Percentiles rank a stretch among this genome's conserved stretches.
Evolutionary conservation across 30 jellyfish, hydroid and myxozoan species (phyloP).

Genomic region (Cassiopea andromeda): DNA sequence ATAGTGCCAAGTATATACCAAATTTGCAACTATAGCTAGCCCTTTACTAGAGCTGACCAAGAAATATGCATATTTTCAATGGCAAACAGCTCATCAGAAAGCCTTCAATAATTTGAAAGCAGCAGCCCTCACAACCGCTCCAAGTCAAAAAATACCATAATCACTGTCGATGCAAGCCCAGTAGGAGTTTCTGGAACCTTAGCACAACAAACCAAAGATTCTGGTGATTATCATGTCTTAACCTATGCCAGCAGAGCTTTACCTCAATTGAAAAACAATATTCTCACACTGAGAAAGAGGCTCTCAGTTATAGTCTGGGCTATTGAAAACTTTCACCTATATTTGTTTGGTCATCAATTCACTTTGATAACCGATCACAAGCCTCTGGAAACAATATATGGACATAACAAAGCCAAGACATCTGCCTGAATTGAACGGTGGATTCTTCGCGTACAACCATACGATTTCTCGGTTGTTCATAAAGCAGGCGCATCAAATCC

Average conservation of each 20-base stretch:
- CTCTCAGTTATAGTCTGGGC: slow-evolving; percentile 46
- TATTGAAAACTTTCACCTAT: slow-evolving; percentile 19
- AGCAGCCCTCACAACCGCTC: slow-evolving; percentile 36
- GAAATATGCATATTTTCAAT: slow-evolving; percentile 17
- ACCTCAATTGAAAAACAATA: slow-evolving; percentile 31
- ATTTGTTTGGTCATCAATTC: slow-evolving; percentile 27
- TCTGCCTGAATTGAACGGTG: slow-evolving; percentile 55
- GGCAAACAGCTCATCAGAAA: slow-evolving; percentile 17
- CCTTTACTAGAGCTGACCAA: slow-evolving; percentile 55
- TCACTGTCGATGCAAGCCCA: slow-evolving; percentile 37
- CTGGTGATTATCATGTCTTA: not conserved
- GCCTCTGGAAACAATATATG: slow-evolving; percentile 40
- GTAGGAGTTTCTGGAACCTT: slow-evolving; percentile 45
- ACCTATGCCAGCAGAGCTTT: slow-evolving; percentile 38
- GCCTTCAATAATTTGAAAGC: slow-evolving; percentile 13
- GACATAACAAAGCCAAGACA: slow-evolving; percentile 15
- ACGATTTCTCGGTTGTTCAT: not conserved
- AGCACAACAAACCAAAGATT: slow-evolving; percentile 17
- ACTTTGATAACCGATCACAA: slow-evolving; percentile 43
- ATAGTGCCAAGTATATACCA: slow-evolving; percentile 24
- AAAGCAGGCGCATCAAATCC: slow-evolving; percentile 40
- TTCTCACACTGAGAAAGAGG: slow-evolving; percentile 46
- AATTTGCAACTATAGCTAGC: slow-evolving; percentile 35
- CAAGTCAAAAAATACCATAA: slow-evolving; percentile 19
- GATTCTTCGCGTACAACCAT: slow-evolving; percentile 40